A percentile compares a stretch with the other conserved stretches of the same genome.
Evolutionary conservation across 2,797 vertebrate genomes (phyloP).

Genomic region (Orestias chungarensis): DNA sequence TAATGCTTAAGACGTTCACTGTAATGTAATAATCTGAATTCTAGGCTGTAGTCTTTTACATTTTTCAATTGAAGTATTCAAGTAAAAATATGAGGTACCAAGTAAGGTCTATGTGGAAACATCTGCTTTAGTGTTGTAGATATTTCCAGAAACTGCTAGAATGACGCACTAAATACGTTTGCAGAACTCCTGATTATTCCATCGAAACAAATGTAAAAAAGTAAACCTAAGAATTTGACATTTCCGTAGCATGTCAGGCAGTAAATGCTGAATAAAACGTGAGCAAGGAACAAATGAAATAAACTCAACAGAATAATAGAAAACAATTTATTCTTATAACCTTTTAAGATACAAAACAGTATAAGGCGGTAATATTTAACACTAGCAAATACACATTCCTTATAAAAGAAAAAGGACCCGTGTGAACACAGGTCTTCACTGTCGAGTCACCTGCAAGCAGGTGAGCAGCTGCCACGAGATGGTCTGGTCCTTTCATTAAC

Average conservation of each 20-base stretch:
- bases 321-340: constrained; percentile 66
- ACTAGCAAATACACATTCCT: constrained; percentile 66
- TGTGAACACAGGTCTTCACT: constrained; percentile 23
- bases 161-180: background rate
- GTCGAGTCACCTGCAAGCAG: constrained; percentile 33
- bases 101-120: background rate
- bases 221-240: background rate
- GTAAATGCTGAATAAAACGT: background rate
- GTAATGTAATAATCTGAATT: background rate
- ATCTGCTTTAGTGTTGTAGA: background rate
- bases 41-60: background rate
- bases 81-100: background rate
- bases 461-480: constrained; percentile 58
- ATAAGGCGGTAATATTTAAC: constrained; percentile 44
- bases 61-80: background rate
- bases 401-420: constrained; percentile 20
- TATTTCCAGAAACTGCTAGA: background rate
- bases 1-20: too few species aligned
- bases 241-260: background rate
- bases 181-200: background rate
- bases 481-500: constrained; percentile 19
- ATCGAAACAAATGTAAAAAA: background rate
- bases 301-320: constrained; percentile 16
- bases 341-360: constrained; percentile 49
- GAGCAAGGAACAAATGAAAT: background rate